These are phyloP conservation scores for Cantharis lateralis DNA, from an alignment of 2,888 invertebrate species.

Conservation along the genomic window DNA sequence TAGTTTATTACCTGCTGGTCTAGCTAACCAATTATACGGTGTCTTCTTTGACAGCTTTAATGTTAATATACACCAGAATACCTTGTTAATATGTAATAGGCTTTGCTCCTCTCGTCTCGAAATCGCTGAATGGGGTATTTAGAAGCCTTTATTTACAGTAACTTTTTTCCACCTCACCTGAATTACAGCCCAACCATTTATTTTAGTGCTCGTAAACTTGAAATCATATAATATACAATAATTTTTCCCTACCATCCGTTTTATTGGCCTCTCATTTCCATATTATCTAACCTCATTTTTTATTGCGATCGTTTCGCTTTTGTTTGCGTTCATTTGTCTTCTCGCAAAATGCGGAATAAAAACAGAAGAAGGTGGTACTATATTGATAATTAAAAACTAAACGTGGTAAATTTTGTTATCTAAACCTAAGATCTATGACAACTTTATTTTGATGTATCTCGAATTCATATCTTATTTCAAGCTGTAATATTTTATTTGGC, in stretches of 20 bases:
- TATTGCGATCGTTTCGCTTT: not conserved
- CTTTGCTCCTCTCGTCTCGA: constrained; percentile 44
- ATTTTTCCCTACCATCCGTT: not conserved
- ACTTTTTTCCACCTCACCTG: constrained; percentile 34
- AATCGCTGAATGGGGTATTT: constrained; percentile 47
- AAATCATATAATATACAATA: not conserved
- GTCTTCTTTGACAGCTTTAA: constrained; percentile 58
- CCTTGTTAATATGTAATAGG: constrained; percentile 58
- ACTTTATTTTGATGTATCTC: constrained; percentile 41
- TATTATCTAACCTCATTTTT: not conserved
- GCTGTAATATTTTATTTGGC: constrained; percentile 49
- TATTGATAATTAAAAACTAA: constrained; percentile 2
- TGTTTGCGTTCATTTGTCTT: not conserved
- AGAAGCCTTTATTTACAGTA: constrained; percentile 42
- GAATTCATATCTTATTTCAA: constrained; percentile 39
- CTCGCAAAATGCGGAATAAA: too few relatives aligned
- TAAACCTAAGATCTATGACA: constrained; percentile 30
- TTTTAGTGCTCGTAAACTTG: constrained; percentile 30
- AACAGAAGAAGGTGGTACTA: not conserved
- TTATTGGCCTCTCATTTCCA: not conserved
- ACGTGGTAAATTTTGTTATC: not conserved
- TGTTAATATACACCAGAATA: constrained; percentile 57
- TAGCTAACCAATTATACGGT: constrained; percentile 58
- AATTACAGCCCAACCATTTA: constrained; percentile 32
- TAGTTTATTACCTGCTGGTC: constrained; percentile 56